A percentile compares a stretch with the other conserved stretches of the same genome.
These are phyloP conservation scores for Anoplopoma fimbria DNA, from an alignment of 2,113 vertebrate species.

Conservation along the genomic window DNA sequence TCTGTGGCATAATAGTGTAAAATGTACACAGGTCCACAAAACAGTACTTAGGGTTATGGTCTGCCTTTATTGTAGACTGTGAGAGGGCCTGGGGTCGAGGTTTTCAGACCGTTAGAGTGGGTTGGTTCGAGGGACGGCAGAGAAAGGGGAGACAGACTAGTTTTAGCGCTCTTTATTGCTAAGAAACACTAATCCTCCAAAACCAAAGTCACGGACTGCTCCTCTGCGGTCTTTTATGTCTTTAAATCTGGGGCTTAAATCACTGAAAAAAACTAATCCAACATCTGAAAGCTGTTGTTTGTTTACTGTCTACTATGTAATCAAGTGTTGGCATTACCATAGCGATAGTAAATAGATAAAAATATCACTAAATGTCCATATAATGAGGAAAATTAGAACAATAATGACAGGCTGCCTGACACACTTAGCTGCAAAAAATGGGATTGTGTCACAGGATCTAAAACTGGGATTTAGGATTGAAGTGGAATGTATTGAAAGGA, in stretches of 20 bases:
- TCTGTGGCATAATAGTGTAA: conserved; percentile 76
- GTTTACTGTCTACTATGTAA: conserved; percentile 64
- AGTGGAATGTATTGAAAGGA: neutral
- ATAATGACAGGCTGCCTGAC: conserved; percentile 53
- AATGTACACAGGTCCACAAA: conserved; percentile 79
- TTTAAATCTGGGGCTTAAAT: conserved; percentile 61
- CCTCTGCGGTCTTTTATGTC: conserved; percentile 61
- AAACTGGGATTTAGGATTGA: conserved; percentile 35
- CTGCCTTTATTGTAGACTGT: conserved; percentile 69
- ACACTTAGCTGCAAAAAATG: conserved; percentile 18
- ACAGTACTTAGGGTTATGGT: conserved; percentile 74
- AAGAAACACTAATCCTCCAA: conserved; percentile 71
- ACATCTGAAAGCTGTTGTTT: conserved; percentile 73
- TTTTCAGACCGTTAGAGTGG: conserved; percentile 41
- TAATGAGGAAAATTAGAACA: conserved; percentile 53
- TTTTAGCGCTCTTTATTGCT: conserved; percentile 67
- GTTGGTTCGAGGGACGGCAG: conserved; percentile 42
- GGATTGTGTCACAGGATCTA: conserved; percentile 22
- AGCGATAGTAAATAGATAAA: conserved; percentile 68
- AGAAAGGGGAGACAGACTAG: conserved; percentile 55
- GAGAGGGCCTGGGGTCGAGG: conserved; percentile 54
- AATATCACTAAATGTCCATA: conserved; percentile 47
- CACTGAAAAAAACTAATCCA: conserved; percentile 65
- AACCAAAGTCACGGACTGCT: conserved; percentile 45
- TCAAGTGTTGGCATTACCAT: conserved; percentile 59